Evolutionary conservation across 2,113 vertebrate species (phyloP).

Genomic region (Cepphus grylle): DNA sequence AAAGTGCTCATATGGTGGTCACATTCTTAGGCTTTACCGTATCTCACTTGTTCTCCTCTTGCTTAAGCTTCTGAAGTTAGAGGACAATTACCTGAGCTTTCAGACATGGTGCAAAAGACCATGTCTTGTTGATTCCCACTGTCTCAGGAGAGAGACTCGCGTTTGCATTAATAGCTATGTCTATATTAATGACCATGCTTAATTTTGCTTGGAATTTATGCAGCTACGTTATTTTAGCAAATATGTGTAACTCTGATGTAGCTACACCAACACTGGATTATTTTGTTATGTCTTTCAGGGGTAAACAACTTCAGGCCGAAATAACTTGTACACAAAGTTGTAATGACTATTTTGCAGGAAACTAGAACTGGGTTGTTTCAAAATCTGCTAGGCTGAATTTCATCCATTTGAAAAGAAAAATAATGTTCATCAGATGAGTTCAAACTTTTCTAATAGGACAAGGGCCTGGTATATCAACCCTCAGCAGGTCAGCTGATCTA

Average conservation of each 20-base stretch:
- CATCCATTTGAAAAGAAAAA: neutral
- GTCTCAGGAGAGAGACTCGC: neutral
- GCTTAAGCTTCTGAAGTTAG: neutral
- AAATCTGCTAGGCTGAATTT: neutral
- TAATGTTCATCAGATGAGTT: neutral
- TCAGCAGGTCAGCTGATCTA: neutral
- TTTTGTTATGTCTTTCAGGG: neutral
- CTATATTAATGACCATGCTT: neutral
- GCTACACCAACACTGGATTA: neutral
- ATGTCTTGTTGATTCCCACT: neutral
- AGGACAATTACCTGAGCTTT: neutral
- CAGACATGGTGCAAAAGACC: neutral
- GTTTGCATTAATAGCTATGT: neutral
- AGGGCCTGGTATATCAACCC: neutral
- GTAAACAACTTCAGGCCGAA: neutral
- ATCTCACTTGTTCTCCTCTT: neutral
- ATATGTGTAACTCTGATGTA: neutral
- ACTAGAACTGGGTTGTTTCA: neutral
- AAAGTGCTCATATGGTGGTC: fast-evolving
- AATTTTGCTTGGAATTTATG: neutral
- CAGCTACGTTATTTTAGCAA: neutral
- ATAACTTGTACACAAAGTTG: neutral
- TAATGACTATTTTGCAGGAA: neutral
- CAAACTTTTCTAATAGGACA: neutral
- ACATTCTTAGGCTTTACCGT: neutral